Conservation (phyloP, 2,797 vertebrate species). For the Microctenopoma lineatum region DNA sequence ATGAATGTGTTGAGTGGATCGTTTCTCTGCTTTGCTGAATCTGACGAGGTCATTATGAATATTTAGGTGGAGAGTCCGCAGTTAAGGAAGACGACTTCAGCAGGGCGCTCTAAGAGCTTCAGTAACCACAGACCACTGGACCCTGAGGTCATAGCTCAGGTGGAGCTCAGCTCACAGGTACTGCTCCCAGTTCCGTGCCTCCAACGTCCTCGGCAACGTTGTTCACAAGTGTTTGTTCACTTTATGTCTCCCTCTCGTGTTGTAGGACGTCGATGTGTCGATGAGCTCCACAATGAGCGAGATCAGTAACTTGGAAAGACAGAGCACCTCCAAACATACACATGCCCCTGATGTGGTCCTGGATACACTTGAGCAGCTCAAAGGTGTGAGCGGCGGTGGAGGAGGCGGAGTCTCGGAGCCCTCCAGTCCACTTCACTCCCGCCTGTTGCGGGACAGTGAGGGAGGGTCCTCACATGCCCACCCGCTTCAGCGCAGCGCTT, state of each 20-base stretch:
- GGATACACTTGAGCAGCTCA: constrained; percentile 97
- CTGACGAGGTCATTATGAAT: neutral
- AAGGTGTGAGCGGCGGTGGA: constrained; percentile 82
- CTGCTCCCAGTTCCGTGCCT: neutral
- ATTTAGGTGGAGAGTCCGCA: constrained; percentile 93
- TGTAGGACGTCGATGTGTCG: constrained; percentile 91
- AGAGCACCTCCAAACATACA: constrained; percentile 91
- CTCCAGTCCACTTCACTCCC: constrained; percentile 96
- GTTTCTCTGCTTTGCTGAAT: neutral
- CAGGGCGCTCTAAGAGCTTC: constrained; percentile 97
- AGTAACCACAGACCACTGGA: constrained; percentile 97
- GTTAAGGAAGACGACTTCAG: constrained; percentile 89
- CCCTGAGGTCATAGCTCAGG: constrained; percentile 93
- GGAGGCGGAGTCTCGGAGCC: constrained; percentile 90
- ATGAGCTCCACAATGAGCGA: constrained; percentile 93
- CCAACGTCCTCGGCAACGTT: neutral
- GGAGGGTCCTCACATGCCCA: constrained; percentile 81
- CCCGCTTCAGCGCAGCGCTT: constrained; percentile 94
- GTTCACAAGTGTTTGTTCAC: neutral
- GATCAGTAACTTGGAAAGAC: constrained; percentile 91
- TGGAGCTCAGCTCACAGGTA: constrained; percentile 84
- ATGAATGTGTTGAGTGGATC: neutral
- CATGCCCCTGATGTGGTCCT: constrained; percentile 95
- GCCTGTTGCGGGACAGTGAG: constrained; percentile 88
- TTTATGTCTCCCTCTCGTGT: constrained; percentile 13